Conservation (phyloP, 2,888 invertebrate genomes). For the Drosophila rellima region DNA sequence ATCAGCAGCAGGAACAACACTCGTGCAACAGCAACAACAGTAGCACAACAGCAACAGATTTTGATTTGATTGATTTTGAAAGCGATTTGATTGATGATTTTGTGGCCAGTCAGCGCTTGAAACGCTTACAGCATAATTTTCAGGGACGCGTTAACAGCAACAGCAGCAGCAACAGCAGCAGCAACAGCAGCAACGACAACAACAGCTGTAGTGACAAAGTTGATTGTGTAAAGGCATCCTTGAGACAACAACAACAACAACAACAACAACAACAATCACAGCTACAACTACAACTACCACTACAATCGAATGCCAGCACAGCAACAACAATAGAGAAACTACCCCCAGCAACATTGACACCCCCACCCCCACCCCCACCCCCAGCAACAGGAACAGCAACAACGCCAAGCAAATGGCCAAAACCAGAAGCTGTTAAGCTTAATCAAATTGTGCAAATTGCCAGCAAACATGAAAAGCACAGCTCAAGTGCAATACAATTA, state of each 20-base stretch:
- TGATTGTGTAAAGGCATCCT: constrained; percentile 76
- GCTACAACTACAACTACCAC: constrained; percentile 18
- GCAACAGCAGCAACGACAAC: constrained; percentile 34
- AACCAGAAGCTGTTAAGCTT: constrained; percentile 29
- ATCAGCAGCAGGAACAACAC: constrained; percentile 25
- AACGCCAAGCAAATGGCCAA: constrained; percentile 14
- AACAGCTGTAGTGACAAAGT: constrained; percentile 49
- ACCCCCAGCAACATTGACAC: constrained; percentile 51
- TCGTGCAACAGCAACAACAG: constrained; percentile 1
- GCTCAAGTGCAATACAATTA: constrained; percentile 74
- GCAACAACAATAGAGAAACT: constrained; percentile 57
- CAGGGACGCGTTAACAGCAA: constrained; percentile 77
- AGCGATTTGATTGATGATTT: constrained; percentile 76
- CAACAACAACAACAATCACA: no score
- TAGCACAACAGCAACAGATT: constrained; percentile 41
- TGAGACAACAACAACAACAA: constrained; percentile 62
- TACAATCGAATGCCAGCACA: constrained; percentile 57
- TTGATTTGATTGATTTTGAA: constrained; percentile 77
- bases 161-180: constrained; percentile 33
- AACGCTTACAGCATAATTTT: constrained; percentile 86
- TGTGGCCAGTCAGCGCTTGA: constrained; percentile 86
- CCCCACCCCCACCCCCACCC: constrained; percentile 13
- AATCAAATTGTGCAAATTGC: constrained; percentile 47
- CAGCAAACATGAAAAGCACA: constrained; percentile 24
- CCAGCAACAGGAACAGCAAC: constrained; percentile 4